Conservation (phyloP, 30 jellyfish, hydroid and myxozoan genomes). For the Aurelia aurita complex sp. Pacific region DNA sequence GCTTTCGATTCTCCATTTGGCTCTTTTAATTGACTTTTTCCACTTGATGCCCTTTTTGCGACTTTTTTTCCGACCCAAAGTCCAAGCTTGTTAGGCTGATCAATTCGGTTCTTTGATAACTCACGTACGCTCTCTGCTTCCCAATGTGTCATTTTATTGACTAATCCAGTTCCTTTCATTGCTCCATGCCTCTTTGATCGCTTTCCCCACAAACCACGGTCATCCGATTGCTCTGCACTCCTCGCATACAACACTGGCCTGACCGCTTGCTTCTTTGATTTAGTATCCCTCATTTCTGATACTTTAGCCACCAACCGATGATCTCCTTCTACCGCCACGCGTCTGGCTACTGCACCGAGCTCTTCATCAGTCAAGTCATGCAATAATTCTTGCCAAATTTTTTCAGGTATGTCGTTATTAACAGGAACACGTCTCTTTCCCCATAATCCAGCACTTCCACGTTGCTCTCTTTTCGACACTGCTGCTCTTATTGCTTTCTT, state of each 20-base stretch:
- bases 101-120: neutral
- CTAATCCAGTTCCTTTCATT: neutral
- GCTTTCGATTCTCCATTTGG: slow-evolving; percentile 18
- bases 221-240: neutral
- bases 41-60: slow-evolving; percentile 29
- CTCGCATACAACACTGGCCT: too few relatives aligned
- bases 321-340: too few relatives aligned
- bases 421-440: slow-evolving; percentile 32
- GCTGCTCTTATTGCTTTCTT: neutral
- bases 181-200: neutral
- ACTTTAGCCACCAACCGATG: too few relatives aligned
- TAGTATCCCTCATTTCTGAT: too few relatives aligned
- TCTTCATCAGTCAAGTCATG: neutral
- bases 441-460: slow-evolving; percentile 47
- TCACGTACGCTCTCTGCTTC: neutral
- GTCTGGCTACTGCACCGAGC: slow-evolving; percentile 2
- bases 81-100: slow-evolving; percentile 26
- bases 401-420: neutral
- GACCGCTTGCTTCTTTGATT: too few relatives aligned
- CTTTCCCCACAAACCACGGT: slow-evolving; percentile 44
- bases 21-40: slow-evolving; percentile 6
- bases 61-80: slow-evolving; percentile 49
- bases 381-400: neutral
- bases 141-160: neutral
- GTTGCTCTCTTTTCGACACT: neutral